Evolutionary conservation across 1,140 invertebrate genomes (phyloP).

Genomic region (Drosophila suzukii): DNA sequence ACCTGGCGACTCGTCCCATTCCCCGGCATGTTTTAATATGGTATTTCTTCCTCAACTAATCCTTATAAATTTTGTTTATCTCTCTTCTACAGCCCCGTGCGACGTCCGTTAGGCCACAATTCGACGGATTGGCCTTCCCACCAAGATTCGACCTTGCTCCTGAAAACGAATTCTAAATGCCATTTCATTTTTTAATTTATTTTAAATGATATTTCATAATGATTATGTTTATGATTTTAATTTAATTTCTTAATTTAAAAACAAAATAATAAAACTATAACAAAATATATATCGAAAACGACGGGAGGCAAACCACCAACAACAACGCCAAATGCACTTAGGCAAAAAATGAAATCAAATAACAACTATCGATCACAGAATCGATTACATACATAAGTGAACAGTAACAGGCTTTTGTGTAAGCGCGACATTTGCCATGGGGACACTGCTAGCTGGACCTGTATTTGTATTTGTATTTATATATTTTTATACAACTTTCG

Average conservation of each 20-base stretch:
- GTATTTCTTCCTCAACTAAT: constrained; percentile 4
- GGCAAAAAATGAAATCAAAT: constrained; percentile 42
- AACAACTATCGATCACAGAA: constrained; percentile 37
- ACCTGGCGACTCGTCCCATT: constrained; percentile 37
- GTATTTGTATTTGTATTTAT: constrained; percentile 82
- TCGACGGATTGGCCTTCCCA: constrained; percentile 94
- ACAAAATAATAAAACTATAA: constrained; percentile 83
- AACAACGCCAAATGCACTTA: constrained; percentile 73
- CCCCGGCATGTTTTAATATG: constrained; percentile 34
- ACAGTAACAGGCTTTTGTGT: constrained; percentile 62
- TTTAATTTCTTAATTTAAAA: constrained; percentile 84
- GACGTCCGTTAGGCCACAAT: constrained; percentile 89
- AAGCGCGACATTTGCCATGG: constrained; percentile 66
- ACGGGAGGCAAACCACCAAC: constrained; percentile 75
- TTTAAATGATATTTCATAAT: constrained; percentile 85
- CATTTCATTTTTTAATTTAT: constrained; percentile 84
- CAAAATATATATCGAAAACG: constrained; percentile 81
- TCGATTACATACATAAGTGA: constrained; percentile 68
- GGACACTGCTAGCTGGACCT: constrained; percentile 53
- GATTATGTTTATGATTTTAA: constrained; percentile 84
- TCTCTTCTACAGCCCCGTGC: constrained; percentile 88
- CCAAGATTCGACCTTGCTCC: constrained; percentile 95
- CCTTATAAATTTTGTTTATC: background rate
- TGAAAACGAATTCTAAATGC: constrained; percentile 91
- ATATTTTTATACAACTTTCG: constrained; percentile 80